Conservation (phyloP, 2,113 vertebrate genomes). For the Tringa solitaria region DNA sequence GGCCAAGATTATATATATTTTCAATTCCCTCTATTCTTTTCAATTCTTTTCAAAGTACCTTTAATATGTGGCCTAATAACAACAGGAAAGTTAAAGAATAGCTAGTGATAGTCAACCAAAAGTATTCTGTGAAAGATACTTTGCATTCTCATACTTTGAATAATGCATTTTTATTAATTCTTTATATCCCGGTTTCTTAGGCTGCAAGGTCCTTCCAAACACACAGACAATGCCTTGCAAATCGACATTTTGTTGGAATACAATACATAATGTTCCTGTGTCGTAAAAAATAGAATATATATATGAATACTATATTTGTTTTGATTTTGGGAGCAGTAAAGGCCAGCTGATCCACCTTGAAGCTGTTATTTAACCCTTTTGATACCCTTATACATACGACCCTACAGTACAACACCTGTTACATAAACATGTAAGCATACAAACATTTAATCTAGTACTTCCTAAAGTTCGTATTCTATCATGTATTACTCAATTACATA, state of each 20-base stretch:
- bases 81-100: background rate
- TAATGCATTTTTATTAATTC: background rate
- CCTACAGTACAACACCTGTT: background rate
- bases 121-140: background rate
- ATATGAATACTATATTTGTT: background rate
- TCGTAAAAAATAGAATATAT: background rate
- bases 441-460: background rate
- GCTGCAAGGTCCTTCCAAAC: background rate
- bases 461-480: background rate
- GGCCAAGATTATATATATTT: background rate
- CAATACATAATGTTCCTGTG: background rate
- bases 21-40: background rate
- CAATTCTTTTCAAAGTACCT: background rate
- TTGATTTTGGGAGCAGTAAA: background rate
- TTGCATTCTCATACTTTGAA: background rate
- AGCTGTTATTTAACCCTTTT: background rate
- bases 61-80: background rate
- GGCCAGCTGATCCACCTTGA: background rate
- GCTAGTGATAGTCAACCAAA: background rate
- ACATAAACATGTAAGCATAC: background rate
- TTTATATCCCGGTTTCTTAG: background rate
- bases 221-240: background rate
- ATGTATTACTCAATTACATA: background rate
- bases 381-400: background rate
- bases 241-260: background rate